Base-by-base conservation (phyloP, 2,113 vertebrate species). In the Hemichromis elongatus region DNA sequence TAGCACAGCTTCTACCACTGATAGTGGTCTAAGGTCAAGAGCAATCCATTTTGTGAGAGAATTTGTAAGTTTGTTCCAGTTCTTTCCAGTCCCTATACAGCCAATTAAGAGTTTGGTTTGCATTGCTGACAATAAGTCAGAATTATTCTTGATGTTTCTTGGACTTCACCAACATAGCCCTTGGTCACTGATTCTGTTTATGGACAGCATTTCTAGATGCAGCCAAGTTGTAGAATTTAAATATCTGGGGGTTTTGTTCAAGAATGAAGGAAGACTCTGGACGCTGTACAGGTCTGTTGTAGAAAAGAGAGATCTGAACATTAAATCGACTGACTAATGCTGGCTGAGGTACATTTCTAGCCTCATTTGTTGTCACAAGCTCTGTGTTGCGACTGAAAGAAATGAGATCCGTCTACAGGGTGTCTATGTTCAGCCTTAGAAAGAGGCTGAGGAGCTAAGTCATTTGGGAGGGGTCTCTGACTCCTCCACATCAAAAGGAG, bases 301-400 rank as follows among this genome's bases (percentile, higher is more conserved):
- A 37, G 2, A 37, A 18, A 63, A 0, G 18, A 35, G 33, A 63
- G 37, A n/a, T n/a, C 59, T 37, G 7, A 66, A 40, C 19, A 40
- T 66, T 40, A 66, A 66, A 9, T 33, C 59, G 21, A 21, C 19
- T 63, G 21, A 21, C 19, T 63, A 63, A 63, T 37, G 40, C 61
- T 21, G 61, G 33, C 19, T 9, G 61, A 66, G 40, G 33, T 40
- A 14, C 21, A 2, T 66, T 66, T 40, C 35, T 66, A 66, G 21
- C 61, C 19, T 66, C 35, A 40, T 11, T 4, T 0, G 11, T 1
- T 2, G 0, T 66, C 11, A 66, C 35, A 0, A 2, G 4, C 4
- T 66, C 61, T 21, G 33, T 37, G 61, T 66, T 0, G 59, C 8
- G 61, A 13, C 59, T 63, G 59, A 63, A 63, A 66, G 61, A 5